Evolutionary conservation across 2,888 invertebrate genomes (phyloP).

Genomic region (Poecilobothrus nobilitatus): DNA sequence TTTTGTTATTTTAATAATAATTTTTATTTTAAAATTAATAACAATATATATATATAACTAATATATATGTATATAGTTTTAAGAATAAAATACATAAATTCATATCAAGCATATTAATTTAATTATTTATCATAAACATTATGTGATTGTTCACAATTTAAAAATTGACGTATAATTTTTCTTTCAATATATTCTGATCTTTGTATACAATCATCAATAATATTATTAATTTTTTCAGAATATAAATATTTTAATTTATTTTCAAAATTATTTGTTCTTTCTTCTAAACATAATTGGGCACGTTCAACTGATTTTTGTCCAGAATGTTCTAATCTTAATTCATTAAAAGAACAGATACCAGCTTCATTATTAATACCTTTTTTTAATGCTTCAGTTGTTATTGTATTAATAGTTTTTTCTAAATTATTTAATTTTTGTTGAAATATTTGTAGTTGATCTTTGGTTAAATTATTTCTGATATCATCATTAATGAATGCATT

Average conservation of each 20-base stretch:
- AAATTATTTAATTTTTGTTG: background rate
- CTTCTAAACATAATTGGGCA: background rate
- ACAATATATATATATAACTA: too few species aligned
- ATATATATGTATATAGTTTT: too few species aligned
- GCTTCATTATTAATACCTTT: conserved; percentile 1
- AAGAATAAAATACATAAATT: too few species aligned
- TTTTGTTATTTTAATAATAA: too few species aligned
- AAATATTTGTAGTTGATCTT: background rate
- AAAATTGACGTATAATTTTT: background rate
- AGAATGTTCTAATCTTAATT: background rate
- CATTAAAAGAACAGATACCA: background rate
- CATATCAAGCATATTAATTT: too few species aligned
- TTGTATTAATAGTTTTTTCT: background rate
- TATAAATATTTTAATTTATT: background rate
- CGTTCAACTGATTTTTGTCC: background rate
- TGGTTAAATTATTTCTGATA: background rate
- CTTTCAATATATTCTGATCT: background rate
- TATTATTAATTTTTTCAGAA: background rate
- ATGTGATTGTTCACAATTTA: background rate
- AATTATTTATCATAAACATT: background rate
- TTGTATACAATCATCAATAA: background rate
- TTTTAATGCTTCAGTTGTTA: background rate
- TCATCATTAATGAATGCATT: background rate
- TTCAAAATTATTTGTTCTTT: background rate
- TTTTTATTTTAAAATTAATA: too few species aligned